Percentiles rank a stretch among this genome's conserved stretches.
These are phyloP conservation scores for Emys orbicularis DNA, from an alignment of 2,797 vertebrate species.

Conservation along the genomic window DNA sequence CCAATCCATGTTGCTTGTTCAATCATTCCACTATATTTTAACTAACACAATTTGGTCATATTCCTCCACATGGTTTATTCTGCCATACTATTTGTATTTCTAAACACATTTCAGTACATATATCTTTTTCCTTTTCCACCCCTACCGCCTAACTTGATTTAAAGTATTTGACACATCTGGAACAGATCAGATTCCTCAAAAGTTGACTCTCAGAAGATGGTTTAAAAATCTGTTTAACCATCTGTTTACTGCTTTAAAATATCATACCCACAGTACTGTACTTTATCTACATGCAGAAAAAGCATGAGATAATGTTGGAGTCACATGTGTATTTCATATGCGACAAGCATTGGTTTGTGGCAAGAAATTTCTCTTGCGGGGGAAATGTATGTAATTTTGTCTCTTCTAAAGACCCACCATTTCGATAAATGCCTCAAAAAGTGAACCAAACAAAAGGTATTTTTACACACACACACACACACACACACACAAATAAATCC, in stretches of 20 bases:
- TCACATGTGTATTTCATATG: not conserved
- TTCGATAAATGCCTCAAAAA: not conserved
- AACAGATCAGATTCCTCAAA: not conserved
- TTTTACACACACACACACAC: not conserved
- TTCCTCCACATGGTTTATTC: not conserved
- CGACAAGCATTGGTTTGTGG: not conserved
- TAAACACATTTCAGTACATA: not conserved
- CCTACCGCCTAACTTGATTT: not conserved
- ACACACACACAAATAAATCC: not conserved
- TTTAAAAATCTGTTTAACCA: not conserved
- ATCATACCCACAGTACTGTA: not conserved
- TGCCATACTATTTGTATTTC: not conserved
- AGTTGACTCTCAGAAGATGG: not conserved
- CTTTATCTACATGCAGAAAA: not conserved
- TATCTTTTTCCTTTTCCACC: not conserved
- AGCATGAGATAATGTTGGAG: not conserved
- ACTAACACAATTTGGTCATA: not conserved
- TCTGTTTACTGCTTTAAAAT: not conserved
- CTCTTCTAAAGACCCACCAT: not conserved
- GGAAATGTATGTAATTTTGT: not conserved
- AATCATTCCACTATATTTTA: not conserved
- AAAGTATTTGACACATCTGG: not conserved
- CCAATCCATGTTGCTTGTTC: not conserved
- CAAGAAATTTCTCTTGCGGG: not conserved
- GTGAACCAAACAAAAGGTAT: not conserved